Conservation (phyloP, 2,113 vertebrate genomes). For the Lycaon pictus region DNA sequence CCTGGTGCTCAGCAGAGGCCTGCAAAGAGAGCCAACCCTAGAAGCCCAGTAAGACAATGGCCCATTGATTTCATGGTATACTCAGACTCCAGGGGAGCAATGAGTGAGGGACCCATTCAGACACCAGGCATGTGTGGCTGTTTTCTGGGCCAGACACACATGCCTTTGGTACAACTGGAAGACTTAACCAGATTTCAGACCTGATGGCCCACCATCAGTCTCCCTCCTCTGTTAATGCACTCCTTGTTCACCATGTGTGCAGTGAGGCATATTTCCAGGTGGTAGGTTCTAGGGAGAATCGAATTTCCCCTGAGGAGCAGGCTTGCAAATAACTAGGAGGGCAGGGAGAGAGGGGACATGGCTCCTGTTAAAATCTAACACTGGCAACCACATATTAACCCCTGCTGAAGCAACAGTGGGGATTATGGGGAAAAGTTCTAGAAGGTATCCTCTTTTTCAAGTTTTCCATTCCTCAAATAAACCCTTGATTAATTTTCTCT, state of each 20-base stretch:
- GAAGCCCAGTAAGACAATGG: not conserved
- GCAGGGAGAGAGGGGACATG: not conserved
- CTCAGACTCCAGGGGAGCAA: not conserved
- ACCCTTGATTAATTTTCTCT: conserved; percentile 5
- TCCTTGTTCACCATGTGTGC: not conserved
- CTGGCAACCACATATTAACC: not conserved
- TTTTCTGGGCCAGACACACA: not conserved
- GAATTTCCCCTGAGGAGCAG: conserved; percentile 33
- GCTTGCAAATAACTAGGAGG: not conserved
- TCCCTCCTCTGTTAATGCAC: not conserved
- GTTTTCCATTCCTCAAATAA: not conserved
- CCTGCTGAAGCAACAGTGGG: not conserved
- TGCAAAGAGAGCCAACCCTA: not conserved
- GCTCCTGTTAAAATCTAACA: not conserved
- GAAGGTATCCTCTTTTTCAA: not conserved
- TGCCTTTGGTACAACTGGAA: not conserved
- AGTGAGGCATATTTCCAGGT: conserved; percentile 37
- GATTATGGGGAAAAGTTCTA: not conserved
- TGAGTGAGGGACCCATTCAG: not conserved
- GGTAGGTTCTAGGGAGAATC: conserved; percentile 13
- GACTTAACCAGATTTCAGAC: not conserved
- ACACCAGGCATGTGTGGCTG: not conserved
- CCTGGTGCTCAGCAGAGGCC: not conserved
- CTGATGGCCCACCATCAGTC: not conserved
- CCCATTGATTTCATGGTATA: not conserved